Evolutionary conservation across 2,888 invertebrate genomes (phyloP), one percentile per base, ranked within the genome.

Genomic region (Ypsolopha scabrella): DNA sequence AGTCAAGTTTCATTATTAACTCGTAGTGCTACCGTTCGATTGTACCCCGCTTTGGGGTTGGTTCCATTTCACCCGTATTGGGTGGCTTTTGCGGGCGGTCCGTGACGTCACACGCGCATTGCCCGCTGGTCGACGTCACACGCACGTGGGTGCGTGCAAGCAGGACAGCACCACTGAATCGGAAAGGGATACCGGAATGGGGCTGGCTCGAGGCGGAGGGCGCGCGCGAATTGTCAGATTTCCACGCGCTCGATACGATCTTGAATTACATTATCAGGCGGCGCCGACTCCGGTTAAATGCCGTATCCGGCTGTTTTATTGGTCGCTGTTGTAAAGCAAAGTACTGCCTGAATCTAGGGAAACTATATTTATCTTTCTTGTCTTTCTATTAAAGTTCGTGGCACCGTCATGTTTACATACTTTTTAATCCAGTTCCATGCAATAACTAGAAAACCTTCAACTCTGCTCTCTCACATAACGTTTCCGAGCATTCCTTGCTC

Each of bases 211-310:
- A 63, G 61, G 65, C 66, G 64, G 64, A 70, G 75, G 73, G 75
- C 65, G 77, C 75, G 71, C 75, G 72, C 75, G 72, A 75, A 75
- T 75, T 78, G 73, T 78, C 78, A 77, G 75, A 74, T 76, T 72
- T 75, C 71, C 70, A 69, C 75, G 67, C 80, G 80, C 72, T 80
- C 80, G 75, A 81, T 81, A 80, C 78, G 67, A 79, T 80, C 80
- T 79, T 68, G 74, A 72, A 75, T 74, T 67, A 72, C 70, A 76
- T 76, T 80, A 78, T 70, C 67, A 69, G 60, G 58, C 64, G 60
- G 62, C 58, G 56, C 60, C 59, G 63, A 65, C 39, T 59, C 60
- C 58, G 66, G 70, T 68, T 67, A 68, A 70, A 69, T 60, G 60
- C 63, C 64, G 62, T 65, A 61, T 64, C 65, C 66, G 65, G 60